Percentiles rank a stretch among this genome's conserved stretches.
Evolutionary conservation across 64 coral and sea anemone species (phyloP).

Genomic region (Anthopleura sola): DNA sequence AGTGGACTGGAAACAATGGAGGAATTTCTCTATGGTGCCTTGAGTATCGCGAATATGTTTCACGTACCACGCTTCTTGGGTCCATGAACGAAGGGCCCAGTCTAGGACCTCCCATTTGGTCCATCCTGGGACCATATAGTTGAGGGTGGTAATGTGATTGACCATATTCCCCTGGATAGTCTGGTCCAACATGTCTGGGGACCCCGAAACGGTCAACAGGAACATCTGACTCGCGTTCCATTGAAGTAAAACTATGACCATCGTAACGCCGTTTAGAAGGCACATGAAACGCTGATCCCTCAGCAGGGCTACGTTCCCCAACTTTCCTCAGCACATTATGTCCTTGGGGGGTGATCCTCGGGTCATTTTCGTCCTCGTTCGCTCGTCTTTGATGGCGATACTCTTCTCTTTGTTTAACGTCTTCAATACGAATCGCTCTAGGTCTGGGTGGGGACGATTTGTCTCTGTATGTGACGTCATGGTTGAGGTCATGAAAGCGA

Average conservation of each 20-base stretch:
- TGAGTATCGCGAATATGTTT: conserved; percentile 39
- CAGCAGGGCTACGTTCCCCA: conserved; percentile 10
- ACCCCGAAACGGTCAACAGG: conserved; percentile 30
- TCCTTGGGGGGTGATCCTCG: conserved; percentile 31
- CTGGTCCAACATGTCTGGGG: conserved; percentile 6
- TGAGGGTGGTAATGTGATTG: conserved; percentile 21
- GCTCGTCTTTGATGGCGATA: conserved; percentile 10
- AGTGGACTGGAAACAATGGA: conserved; percentile 52
- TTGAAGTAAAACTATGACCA: not conserved
- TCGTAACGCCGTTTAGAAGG: conserved; percentile 59
- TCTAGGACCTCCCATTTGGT: conserved; percentile 6
- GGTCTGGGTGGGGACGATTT: conserved; percentile 24
- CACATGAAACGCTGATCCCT: conserved; percentile 56
- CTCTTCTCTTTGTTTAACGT: conserved; percentile 29
- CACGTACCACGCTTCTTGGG: conserved; percentile 22
- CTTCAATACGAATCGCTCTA: conserved; percentile 26
- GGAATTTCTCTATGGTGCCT: conserved; percentile 51
- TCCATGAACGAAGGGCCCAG: conserved; percentile 26
- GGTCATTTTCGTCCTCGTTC: conserved; percentile 39
- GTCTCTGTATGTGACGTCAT: conserved; percentile 36
- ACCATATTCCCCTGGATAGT: conserved; percentile 24
- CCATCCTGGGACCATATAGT: conserved; percentile 6
- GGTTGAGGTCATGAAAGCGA: conserved; percentile 24
- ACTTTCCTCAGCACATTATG: conserved; percentile 38
- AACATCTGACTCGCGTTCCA: conserved; percentile 27